phyloP scores from a whole-genome alignment of 2,113 vertebrate genomes.

The Aegotheles bennettii region DNA sequence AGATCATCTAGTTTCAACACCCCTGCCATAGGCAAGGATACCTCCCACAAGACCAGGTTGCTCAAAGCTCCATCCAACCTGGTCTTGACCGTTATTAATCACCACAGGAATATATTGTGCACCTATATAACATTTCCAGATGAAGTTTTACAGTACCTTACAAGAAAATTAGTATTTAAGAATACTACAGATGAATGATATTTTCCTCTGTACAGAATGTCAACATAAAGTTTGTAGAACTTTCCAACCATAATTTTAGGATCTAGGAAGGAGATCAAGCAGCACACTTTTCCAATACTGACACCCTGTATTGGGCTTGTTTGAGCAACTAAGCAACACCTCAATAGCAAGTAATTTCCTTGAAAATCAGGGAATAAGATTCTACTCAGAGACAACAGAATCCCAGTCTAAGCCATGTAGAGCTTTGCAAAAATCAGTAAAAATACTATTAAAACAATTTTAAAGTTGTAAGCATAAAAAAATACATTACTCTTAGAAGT shows the following conservation, averaged over 20 bases:
- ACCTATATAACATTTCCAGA: background rate
- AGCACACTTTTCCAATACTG: background rate
- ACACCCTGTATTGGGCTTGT: background rate
- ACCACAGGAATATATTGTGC: background rate
- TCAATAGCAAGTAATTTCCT: background rate
- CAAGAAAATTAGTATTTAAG: background rate
- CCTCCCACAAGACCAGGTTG: too few relatives aligned
- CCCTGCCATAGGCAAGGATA: too few relatives aligned
- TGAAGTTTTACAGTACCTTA: background rate
- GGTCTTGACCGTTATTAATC: background rate
- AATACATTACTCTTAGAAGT: background rate
- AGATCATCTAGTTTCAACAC: too few relatives aligned
- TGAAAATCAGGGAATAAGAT: background rate
- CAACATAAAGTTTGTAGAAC: background rate
- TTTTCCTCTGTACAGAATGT: background rate
- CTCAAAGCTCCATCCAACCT: too few relatives aligned
- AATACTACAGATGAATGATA: background rate
- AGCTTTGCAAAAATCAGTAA: background rate
- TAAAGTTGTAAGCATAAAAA: background rate
- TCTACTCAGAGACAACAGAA: background rate
- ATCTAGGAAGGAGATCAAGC: background rate
- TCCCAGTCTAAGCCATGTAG: background rate
- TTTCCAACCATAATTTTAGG: background rate
- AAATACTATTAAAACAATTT: background rate
- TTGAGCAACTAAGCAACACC: background rate